These are phyloP conservation scores for Spea multiplicata DNA, from an alignment of 2,113 vertebrate genomes.

Conservation along the genomic window DNA sequence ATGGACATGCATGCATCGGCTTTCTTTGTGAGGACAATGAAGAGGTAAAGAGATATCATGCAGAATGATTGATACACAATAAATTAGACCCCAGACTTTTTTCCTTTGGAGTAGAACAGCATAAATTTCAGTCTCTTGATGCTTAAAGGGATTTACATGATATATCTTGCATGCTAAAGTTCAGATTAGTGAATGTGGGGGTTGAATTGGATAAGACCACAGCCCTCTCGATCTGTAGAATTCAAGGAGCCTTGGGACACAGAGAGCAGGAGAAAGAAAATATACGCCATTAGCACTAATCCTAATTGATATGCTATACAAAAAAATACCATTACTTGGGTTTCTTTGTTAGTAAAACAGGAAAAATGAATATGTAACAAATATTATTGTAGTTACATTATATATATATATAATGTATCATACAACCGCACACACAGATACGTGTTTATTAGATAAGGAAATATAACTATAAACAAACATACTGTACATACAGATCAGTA, in stretches of 20 bases:
- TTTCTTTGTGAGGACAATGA: slow-evolving; percentile 31
- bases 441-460: too few relatives aligned
- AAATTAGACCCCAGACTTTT: slow-evolving; percentile 21
- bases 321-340: slow-evolving; percentile 43
- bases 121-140: slow-evolving; percentile 2
- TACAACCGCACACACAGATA: too few relatives aligned
- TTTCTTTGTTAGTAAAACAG: not conserved
- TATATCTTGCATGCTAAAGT: slow-evolving; percentile 37
- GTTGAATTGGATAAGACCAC: slow-evolving; percentile 31
- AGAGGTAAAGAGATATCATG: slow-evolving; percentile 22
- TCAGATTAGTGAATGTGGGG: slow-evolving; percentile 47
- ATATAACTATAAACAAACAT: too few relatives aligned
- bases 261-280: slow-evolving; percentile 49
- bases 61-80: slow-evolving; percentile 6
- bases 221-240: slow-evolving; percentile 39
- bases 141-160: slow-evolving; percentile 32
- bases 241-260: slow-evolving; percentile 32
- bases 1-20: not conserved
- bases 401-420: not conserved
- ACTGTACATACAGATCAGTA: too few relatives aligned
- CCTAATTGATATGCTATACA: slow-evolving; percentile 51
- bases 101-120: not conserved
- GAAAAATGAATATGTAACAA: too few relatives aligned
- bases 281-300: slow-evolving; percentile 54
- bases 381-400: too few relatives aligned